Conservation (phyloP, 2,888 invertebrate species). For the Orthonychiurus folsomi region DNA sequence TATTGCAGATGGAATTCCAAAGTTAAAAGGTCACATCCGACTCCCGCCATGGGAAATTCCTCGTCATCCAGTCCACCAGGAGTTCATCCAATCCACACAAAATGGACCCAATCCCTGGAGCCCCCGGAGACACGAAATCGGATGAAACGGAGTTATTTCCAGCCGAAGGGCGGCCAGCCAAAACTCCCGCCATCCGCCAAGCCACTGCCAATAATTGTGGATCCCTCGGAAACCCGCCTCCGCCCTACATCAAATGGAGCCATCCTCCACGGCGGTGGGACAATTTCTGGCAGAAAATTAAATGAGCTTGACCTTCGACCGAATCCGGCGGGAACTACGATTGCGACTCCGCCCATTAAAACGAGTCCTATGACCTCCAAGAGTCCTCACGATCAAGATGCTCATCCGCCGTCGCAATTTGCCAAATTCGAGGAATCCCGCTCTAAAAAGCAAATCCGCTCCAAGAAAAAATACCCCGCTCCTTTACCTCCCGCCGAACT, state of each 20-base stretch:
- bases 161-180: not conserved
- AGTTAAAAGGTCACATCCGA: no score
- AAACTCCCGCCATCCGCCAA: not conserved
- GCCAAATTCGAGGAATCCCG: no score
- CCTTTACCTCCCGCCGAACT: not conserved
- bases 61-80: not conserved
- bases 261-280: not conserved
- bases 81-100: not conserved
- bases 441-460: not conserved
- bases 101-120: not conserved
- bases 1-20: no score
- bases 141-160: not conserved
- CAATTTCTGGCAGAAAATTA: not conserved
- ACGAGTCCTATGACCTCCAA: no score
- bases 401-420: no score
- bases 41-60: not conserved
- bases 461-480: not conserved
- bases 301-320: not conserved
- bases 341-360: no score
- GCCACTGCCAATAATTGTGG: not conserved
- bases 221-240: not conserved
- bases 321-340: no score
- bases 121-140: not conserved
- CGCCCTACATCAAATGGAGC: not conserved
- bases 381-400: no score